phyloP scores from a whole-genome alignment of 2,888 invertebrate species.

The Microchrysa polita region DNA sequence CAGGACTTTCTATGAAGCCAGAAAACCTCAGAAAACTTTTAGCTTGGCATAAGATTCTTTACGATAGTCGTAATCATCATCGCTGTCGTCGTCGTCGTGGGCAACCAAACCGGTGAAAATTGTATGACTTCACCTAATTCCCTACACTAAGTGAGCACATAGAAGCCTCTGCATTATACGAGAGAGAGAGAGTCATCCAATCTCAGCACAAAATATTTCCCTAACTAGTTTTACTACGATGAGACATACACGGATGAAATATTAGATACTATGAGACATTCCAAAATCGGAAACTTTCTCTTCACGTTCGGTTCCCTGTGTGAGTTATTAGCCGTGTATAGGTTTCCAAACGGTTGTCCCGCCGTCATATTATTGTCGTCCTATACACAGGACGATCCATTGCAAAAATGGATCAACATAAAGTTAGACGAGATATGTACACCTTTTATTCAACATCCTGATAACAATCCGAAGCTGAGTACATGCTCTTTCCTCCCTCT shows the following conservation, averaged over 20 bases:
- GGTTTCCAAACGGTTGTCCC: slow-evolving; percentile 1
- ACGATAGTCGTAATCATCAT: background rate
- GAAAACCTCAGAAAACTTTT: background rate
- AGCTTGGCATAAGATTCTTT: background rate
- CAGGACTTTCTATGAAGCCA: background rate
- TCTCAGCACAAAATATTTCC: background rate
- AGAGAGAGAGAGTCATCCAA: too few species aligned
- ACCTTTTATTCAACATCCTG: too few species aligned
- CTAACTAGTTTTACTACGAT: too few species aligned
- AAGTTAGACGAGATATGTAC: background rate
- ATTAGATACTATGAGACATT: background rate
- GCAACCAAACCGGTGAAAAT: background rate
- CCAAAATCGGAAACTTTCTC: slow-evolving; percentile 13
- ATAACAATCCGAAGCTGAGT: too few species aligned
- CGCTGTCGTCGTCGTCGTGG: too few species aligned
- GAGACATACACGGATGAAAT: background rate
- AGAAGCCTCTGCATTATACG: background rate
- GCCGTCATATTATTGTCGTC: too few species aligned
- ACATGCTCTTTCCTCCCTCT: too few species aligned
- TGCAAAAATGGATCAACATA: slow-evolving; percentile 18
- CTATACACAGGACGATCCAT: slow-evolving; percentile 10
- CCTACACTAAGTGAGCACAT: slow-evolving; percentile 4
- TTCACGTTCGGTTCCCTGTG: background rate
- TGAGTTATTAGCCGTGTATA: slow-evolving; percentile 4
- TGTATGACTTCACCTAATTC: background rate